Base-by-base conservation (phyloP, 2,113 vertebrate species). In the Xenus cinereus region DNA sequence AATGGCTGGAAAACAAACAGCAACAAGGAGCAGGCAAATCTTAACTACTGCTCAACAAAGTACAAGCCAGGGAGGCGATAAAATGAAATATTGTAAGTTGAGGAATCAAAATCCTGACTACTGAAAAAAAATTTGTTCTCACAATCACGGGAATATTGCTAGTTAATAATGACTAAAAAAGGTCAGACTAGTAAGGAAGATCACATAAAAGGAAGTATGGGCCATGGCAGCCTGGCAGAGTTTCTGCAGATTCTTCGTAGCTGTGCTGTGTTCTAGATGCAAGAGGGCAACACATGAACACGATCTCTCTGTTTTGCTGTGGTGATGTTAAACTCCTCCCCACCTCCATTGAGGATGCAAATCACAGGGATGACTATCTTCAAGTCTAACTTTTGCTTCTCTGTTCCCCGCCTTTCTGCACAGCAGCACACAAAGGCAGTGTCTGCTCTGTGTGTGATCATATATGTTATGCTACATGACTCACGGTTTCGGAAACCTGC, bases 401-500 rank as follows among this genome's bases (percentile, higher is more conserved):
- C 39, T 83, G 6, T 54, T 56, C 30, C 59, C 28, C 46, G 45
- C 39, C 68, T 81, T 48, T 74, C 64, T 82, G 69, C 74, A 14
- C n/a, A 32, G 1, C 63, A 68, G 37, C 66, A 51, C 1, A 1
- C 75, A 71, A 50, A 73, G 71, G 43, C 62, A 18, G 1, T 26
- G 33, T 22, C 60, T n/a, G 53, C 59, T 54, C 46, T 91, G 41
- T 39, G 32, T 83, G 33, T 56, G 74, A 59, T 57, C 66, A 27
- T 20, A 7, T 9, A 0, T 1, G 3, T 71, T 66, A 35, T 5
- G 69, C 69, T 67, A 35, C 1, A 0, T 45, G 81, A 37, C n/a
- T 74, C 46, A 8, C 6, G 0, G n/a, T 75, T 75, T 79, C 1
- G 5, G 53, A 82, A 93, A 68, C 62, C 51, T 66, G 35, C 78